Evolutionary conservation across 2,113 vertebrate genomes (phyloP).

Genomic region (Cheirogaleus medius): DNA sequence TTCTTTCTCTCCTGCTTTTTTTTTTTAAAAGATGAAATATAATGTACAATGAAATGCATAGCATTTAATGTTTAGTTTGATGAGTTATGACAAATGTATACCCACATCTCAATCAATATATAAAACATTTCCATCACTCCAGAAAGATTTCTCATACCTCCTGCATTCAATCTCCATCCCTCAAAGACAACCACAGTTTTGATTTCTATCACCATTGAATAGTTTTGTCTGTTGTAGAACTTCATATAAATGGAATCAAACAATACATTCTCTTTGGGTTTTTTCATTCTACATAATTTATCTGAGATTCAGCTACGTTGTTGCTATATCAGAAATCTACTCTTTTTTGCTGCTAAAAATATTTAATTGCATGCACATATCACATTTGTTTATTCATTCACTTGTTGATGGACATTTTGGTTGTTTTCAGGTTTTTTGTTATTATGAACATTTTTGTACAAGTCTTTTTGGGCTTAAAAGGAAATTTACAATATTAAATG

Average conservation of each 20-base stretch:
- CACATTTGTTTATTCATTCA: neutral
- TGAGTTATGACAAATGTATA: neutral
- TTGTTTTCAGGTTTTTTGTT: neutral
- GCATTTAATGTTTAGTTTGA: neutral
- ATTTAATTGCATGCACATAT: neutral
- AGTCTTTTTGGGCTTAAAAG: neutral
- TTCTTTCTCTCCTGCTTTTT: neutral
- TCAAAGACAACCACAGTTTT: neutral
- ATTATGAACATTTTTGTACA: slow-evolving; percentile 1
- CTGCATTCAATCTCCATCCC: neutral
- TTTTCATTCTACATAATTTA: neutral
- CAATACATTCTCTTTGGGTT: neutral
- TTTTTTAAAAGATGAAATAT: neutral
- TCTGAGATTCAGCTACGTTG: neutral
- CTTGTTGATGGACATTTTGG: neutral
- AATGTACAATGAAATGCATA: neutral
- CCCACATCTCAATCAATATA: neutral
- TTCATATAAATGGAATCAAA: neutral
- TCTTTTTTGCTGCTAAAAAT: neutral
- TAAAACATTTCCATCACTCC: neutral
- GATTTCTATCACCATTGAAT: neutral
- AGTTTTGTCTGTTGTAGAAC: neutral
- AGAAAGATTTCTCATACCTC: neutral
- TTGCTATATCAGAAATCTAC: neutral
- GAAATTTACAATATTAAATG: neutral